phyloP scores from a whole-genome alignment of 2,888 invertebrate species.

The Eristalis arbustorum region DNA sequence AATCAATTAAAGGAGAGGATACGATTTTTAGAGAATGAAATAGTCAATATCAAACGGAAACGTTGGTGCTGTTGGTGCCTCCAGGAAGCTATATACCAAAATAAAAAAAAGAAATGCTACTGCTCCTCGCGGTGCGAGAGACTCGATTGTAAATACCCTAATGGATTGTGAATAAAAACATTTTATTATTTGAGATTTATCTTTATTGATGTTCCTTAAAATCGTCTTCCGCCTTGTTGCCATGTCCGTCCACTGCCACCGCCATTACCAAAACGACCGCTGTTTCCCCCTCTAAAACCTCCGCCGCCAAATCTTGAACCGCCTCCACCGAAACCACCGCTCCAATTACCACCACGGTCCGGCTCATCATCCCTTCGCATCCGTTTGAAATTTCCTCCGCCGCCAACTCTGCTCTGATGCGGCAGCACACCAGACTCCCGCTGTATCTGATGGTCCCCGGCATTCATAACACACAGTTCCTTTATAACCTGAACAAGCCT shows the following conservation, averaged over 20 bases:
- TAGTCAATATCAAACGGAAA: constrained; percentile 69
- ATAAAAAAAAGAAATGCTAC: constrained; percentile 22
- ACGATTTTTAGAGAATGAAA: constrained; percentile 52
- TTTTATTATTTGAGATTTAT: neutral
- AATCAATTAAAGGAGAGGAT: constrained; percentile 10
- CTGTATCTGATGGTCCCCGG: constrained; percentile 87
- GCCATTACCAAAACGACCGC: constrained; percentile 70
- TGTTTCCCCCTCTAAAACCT: constrained; percentile 67
- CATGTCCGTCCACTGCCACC: constrained; percentile 27
- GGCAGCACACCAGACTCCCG: constrained; percentile 81
- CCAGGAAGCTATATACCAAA: constrained; percentile 65
- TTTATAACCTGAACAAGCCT: constrained; percentile 86
- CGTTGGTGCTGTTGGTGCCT: constrained; percentile 73
- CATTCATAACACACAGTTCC: constrained; percentile 87
- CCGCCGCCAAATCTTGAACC: constrained; percentile 72
- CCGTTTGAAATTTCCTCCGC: constrained; percentile 72
- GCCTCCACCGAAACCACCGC: constrained; percentile 47
- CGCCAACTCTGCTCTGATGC: constrained; percentile 74
- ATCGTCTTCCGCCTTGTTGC: constrained; percentile 48
- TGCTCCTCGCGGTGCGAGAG: constrained; percentile 48
- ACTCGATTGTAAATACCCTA: constrained; percentile 25
- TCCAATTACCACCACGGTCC: constrained; percentile 25
- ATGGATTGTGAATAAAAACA: constrained; percentile 22
- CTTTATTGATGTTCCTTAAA: constrained; percentile 43
- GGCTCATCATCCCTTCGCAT: constrained; percentile 71